Conservation (phyloP, 2,797 vertebrate species). For the Okamejei kenojei region DNA sequence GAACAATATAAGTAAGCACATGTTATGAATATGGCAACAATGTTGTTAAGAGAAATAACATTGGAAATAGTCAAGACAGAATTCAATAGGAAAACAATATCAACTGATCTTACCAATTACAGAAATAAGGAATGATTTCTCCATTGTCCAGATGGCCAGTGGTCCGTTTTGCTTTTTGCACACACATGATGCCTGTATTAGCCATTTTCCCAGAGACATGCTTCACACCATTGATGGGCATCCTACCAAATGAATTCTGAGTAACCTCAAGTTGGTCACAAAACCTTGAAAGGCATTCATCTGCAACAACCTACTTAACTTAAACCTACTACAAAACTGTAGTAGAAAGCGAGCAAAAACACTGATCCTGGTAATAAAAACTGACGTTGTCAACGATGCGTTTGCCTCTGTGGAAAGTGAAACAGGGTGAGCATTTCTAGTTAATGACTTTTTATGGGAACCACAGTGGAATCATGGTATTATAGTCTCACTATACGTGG, state of each 20-base stretch:
- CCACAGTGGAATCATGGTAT: background rate
- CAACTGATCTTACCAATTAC: background rate
- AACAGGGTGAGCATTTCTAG: too few species aligned
- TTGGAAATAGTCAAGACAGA: background rate
- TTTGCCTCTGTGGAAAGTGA: too few species aligned
- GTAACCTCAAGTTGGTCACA: background rate
- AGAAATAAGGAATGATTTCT: background rate
- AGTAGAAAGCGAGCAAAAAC: too few species aligned
- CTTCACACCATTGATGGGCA: background rate
- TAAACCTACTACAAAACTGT: background rate
- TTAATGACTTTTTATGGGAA: too few species aligned
- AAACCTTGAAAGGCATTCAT: background rate
- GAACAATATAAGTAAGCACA: background rate
- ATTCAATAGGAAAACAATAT: background rate
- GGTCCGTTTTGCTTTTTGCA: background rate
- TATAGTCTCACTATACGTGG: too few species aligned
- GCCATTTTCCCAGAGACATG: background rate
- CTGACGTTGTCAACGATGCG: too few species aligned
- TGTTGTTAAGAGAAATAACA: background rate
- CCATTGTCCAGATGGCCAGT: background rate
- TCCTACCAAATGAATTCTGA: background rate
- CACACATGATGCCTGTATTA: background rate
- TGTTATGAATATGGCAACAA: background rate
- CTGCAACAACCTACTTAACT: background rate
- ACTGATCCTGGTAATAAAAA: too few species aligned